phyloP scores from a whole-genome alignment of 2,113 vertebrate species.

The Crotalus helleri region DNA sequence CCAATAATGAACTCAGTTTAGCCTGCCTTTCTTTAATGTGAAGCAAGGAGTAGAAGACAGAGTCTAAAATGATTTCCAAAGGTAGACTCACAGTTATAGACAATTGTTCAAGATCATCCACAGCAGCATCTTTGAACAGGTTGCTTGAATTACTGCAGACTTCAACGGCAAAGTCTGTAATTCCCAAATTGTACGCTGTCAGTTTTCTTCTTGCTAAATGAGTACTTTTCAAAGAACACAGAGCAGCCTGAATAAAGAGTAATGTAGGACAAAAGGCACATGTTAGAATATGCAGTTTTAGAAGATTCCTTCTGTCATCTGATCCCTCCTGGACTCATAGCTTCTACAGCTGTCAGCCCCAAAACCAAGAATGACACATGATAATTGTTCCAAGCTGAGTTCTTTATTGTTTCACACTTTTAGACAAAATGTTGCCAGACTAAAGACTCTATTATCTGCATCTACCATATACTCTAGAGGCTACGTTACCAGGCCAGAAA shows the following conservation, averaged over 20 bases:
- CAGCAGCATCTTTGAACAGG: slow-evolving; percentile 29
- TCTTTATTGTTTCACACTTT: neutral
- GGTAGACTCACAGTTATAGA: slow-evolving; percentile 6
- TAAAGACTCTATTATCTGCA: neutral
- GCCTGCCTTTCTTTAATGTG: slow-evolving; percentile 15
- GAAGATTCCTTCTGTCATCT: neutral
- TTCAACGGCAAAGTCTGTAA: neutral
- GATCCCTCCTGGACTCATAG: neutral
- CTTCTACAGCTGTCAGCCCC: neutral
- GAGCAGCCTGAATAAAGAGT: neutral
- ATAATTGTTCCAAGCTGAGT: neutral
- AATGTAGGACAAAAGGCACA: neutral
- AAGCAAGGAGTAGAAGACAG: neutral
- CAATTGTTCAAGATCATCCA: slow-evolving; percentile 43
- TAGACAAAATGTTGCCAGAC: neutral
- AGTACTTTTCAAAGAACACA: neutral
- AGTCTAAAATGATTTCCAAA: slow-evolving; percentile 4
- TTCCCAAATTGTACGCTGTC: neutral
- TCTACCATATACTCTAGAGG: neutral
- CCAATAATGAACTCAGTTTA: neutral
- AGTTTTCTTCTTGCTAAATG: neutral
- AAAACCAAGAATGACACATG: neutral
- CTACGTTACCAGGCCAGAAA: neutral
- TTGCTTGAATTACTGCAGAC: slow-evolving; percentile 37
- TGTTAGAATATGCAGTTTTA: neutral